Base-by-base conservation (phyloP, 2,888 invertebrate genomes). In the Aphodius sticticus region DNA sequence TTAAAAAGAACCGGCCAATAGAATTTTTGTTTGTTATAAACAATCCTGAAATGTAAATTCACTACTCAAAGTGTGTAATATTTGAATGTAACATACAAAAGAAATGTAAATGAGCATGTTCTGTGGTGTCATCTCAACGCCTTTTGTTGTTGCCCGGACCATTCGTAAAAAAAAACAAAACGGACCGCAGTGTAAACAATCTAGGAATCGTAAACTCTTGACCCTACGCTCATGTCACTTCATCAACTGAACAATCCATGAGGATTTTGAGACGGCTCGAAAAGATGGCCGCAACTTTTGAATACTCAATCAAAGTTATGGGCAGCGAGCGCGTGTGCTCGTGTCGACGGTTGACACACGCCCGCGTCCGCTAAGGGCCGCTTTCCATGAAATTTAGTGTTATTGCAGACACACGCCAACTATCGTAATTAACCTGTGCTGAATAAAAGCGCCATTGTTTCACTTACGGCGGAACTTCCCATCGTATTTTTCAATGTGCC, bases 101-200 rank as follows among this genome's bases (percentile, higher is more conserved):
- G 53, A 53, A 53, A 53, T 53, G 53, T 53, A 53, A 53, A 53
- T 53, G 53, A 53, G 53, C 53, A 53, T 53, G 12, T 53, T 53
- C 9, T 53, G 53, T 53, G 53, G 53, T 53, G 53, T 53, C 53
- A 53, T 53, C 53, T 53, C 53, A 12, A 53, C 53, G 53, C 53
- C 53, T 53, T 53, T 53, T 53, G 53, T 53, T 53, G 53, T 9
- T 53, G 53, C 53, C 12, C 53, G 53, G 53, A 53, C 7, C 9
- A 53, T 53, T 7, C 12, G 53, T 9, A 53, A 53, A 53, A 38
- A 38, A 53, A 53, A 53, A 53, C 53, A 53, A 53, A 53, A 53
- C 53, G 53, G 53, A 53, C 53, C 53, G 53, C 53, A 53, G 53
- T 53, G 53, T 53, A 53, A 53, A 53, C 53, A 53, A 53, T 53